A percentile compares a stretch with the other conserved stretches of the same genome.
Evolutionary conservation across 2,797 vertebrate genomes (phyloP).

Genomic region (Oreochromis mossambicus): DNA sequence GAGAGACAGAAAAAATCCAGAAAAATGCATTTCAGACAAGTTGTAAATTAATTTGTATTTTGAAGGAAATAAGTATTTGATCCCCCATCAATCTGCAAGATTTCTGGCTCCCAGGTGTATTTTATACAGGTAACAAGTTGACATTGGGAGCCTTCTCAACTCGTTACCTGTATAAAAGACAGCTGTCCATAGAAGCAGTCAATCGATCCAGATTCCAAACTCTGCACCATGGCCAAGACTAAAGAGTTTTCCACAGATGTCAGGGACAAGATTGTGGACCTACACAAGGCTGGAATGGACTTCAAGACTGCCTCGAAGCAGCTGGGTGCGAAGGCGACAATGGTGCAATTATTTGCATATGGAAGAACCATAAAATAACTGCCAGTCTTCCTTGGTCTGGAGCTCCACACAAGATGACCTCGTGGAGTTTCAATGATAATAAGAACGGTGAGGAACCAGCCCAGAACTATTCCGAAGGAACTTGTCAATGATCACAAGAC

Average conservation of each 20-base stretch:
- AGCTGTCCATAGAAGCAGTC: not conserved
- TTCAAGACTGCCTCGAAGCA: not conserved
- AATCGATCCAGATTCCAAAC: not conserved
- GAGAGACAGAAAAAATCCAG: not conserved
- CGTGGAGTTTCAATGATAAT: not conserved
- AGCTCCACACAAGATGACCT: not conserved
- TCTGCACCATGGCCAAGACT: not conserved
- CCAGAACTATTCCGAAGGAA: too few species aligned
- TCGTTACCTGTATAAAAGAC: not conserved
- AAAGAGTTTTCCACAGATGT: not conserved
- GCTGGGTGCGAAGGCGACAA: not conserved
- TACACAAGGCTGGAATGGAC: not conserved
- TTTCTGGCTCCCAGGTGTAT: not conserved
- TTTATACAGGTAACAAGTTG: not conserved
- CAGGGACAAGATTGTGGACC: not conserved
- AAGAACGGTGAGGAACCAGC: rapidly evolving
- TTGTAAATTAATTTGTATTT: not conserved
- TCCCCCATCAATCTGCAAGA: not conserved
- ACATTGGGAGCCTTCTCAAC: not conserved
- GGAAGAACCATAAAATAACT: not conserved
- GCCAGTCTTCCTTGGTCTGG: not conserved
- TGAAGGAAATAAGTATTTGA: not conserved
- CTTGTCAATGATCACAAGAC: too few species aligned
- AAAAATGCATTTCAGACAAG: not conserved
- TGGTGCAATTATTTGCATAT: not conserved